Evolutionary conservation across 2,888 invertebrate species (phyloP), one percentile per base, ranked within the genome.

Genomic region (Apeira syringaria): DNA sequence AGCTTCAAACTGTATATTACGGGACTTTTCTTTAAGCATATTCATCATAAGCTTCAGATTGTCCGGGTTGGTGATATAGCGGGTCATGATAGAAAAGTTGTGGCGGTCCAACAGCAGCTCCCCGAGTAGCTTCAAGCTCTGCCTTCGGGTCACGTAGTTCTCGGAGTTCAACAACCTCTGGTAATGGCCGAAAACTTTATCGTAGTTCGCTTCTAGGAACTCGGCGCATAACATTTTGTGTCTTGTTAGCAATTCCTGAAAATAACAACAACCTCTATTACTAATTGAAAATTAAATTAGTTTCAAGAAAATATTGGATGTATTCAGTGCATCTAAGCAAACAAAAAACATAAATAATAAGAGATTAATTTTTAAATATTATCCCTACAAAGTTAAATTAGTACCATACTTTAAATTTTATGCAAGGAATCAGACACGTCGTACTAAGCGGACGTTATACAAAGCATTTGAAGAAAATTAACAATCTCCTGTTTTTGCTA

Each of bases 21-120:
- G 95, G 67, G 99, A 98, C 84, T 99, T 98, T 82, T 99, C 99
- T 91, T 98, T 97, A 76, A 99, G 92, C 98, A 99, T 98, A 86
- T 99, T 99, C 99, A 99, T 99, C 99, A 99, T 99, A 61, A 99
- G 92, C 87, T 99, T 99, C 59, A 99, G 93, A 91, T 99, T 99
- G 84, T 99, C 99, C 17, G 99, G 99, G 89, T 99, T 99, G 71
- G 98, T 98, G 91, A 99, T 99, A 92, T 99, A 99, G 73, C 97
- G 95, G 54, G 97, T 97, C 97, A 97, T 97, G 64, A 97, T 98
- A 61, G 97, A 98, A 91, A 99, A 99, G 92, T 99, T 99, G 90
- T 99, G 99, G 80, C 99, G 94, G 89, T 99, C 99, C 64, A 99
- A 92, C 65, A 99, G 91, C 70, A 99, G 91, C 91, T 99, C 99